Conservation (phyloP, 2,888 invertebrate species). For the Byasa hedistus region DNA sequence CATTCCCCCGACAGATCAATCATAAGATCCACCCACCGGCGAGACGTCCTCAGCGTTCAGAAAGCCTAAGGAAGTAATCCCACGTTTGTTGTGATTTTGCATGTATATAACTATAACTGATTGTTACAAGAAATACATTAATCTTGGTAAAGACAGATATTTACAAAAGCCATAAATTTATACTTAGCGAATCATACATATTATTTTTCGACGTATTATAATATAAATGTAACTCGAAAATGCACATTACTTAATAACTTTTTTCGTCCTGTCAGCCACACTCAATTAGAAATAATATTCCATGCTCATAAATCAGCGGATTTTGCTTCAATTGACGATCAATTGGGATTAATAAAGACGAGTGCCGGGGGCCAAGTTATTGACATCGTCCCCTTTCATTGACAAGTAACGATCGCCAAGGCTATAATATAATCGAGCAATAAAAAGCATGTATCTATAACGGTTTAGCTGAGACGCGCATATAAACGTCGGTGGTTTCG, state of each 20-base stretch:
- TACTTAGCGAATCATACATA: too few species aligned
- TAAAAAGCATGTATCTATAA: constrained; percentile 31
- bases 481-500: constrained; percentile 60
- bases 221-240: not conserved
- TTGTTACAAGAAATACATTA: too few species aligned
- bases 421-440: constrained; percentile 44
- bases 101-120: not conserved
- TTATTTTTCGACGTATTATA: too few species aligned
- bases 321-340: constrained; percentile 61
- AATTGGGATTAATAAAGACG: constrained; percentile 63
- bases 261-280: not conserved
- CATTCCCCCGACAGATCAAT: constrained; percentile 57
- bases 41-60: not conserved
- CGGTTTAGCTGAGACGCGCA: constrained; percentile 52
- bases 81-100: not conserved
- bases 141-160: too few species aligned
- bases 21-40: constrained; percentile 6
- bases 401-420: constrained; percentile 56
- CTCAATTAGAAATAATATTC: constrained; percentile 25
- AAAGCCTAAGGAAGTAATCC: not conserved
- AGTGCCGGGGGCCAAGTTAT: constrained; percentile 53
- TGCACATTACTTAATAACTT: not conserved
- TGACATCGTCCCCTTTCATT: constrained; percentile 53
- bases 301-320: constrained; percentile 43
- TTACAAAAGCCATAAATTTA: too few species aligned